Base-by-base conservation (phyloP, 92 coral and sea anemone species). In the Epizoanthus fatuus region DNA sequence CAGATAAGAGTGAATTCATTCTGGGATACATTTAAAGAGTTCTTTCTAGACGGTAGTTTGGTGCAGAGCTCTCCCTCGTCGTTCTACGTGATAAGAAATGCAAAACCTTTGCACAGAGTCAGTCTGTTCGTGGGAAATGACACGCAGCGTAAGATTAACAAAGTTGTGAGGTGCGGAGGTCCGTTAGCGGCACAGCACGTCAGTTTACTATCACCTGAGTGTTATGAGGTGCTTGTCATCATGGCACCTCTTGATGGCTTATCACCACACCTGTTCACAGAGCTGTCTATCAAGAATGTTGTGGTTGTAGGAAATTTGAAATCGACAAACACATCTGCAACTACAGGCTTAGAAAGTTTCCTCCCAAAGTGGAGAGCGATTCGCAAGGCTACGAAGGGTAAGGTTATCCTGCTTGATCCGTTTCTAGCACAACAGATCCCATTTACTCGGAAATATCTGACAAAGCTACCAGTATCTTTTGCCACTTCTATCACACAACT, bases 11-110 rank as follows among this genome's bases (percentile, higher is more conserved):
- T 70, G 6, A 32, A 70, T 45, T 17, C 75, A 15, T 70, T 70
- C 54, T 70, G 75, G 75, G 14, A 7, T 19, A 70, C 32, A 10
- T 70, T 70, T 45, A 32, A 70, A 45, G 57, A 70, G 56, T 70
- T 70, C 75, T 70, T 70, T 70, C 49, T 45, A 16, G 56, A 47
- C n/a, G 75, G 75, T 10, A 55, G 75, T n/a, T 70, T 70, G 10
- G 57, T 70, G 13, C 75, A 10, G 25, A 32, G 45, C 5, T 70
- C 75, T 8, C 56, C 75, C 10, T 70, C 75, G 3, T 70, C 56
- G 35, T 70, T 70, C 25, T 42, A n/a, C 32, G 75, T 70, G 37
- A 32, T 44, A 29, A 45, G n/a, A 45, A 45, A 38, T 0, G 19
- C 25, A 54, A 42, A 70, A 39, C 75, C 75, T 15, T 17, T 70